Conservation (phyloP, 2,888 invertebrate genomes). For the Eristalis tenax region DNA sequence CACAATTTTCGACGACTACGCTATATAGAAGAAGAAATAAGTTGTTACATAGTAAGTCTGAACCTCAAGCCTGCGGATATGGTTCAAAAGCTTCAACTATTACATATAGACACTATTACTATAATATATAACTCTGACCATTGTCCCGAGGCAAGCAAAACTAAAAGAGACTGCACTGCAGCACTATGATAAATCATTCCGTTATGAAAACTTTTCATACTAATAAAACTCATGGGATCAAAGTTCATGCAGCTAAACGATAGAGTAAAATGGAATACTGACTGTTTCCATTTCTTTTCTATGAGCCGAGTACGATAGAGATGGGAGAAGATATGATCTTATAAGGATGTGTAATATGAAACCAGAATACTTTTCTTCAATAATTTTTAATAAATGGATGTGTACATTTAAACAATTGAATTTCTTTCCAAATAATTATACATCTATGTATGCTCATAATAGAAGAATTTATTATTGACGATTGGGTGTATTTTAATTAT, state of each 20-base stretch:
- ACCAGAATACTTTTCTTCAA: conserved; percentile 51
- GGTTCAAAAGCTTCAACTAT: conserved; percentile 61
- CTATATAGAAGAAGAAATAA: conserved; percentile 30
- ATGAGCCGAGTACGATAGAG: conserved; percentile 14
- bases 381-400: conserved; percentile 50
- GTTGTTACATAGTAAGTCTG: conserved; percentile 59
- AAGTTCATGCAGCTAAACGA: conserved; percentile 70
- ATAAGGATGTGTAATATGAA: conserved; percentile 37
- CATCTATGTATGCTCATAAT: not conserved
- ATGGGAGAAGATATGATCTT: conserved; percentile 16
- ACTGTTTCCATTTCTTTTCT: conserved; percentile 44
- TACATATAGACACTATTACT: conserved; percentile 57
- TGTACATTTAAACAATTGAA: conserved; percentile 59
- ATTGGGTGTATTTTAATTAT: too few relatives aligned
- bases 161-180: conserved; percentile 66
- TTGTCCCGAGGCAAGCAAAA: conserved; percentile 70
- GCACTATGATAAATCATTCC: conserved; percentile 71
- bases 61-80: conserved; percentile 61
- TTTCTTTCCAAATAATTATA: conserved; percentile 35
- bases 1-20: conserved; percentile 44
- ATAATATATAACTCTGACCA: conserved; percentile 63
- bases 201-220: conserved; percentile 70
- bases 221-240: conserved; percentile 72
- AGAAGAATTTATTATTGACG: not conserved
- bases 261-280: conserved; percentile 57